Percentiles rank a stretch among this genome's conserved stretches.
Evolutionary conservation across 2,113 vertebrate species (phyloP).

Genomic region (Cromileptes altivelis): DNA sequence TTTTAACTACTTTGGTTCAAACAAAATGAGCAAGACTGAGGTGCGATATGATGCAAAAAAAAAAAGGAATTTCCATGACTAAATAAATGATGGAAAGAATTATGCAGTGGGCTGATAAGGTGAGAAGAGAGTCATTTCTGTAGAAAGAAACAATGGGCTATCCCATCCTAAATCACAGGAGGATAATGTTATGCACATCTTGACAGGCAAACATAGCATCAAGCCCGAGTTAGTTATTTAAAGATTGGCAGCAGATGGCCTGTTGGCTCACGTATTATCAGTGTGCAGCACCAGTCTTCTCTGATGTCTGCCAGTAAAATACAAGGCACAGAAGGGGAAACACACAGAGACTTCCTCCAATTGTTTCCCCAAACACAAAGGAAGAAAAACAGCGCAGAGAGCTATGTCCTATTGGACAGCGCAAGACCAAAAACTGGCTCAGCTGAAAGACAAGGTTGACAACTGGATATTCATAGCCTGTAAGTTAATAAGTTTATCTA

Average conservation of each 20-base stretch:
- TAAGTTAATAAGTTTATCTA: not conserved
- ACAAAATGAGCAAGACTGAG: not conserved
- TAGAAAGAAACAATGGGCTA: not conserved
- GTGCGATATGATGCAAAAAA: not conserved
- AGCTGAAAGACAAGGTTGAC: not conserved
- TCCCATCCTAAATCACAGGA: not conserved
- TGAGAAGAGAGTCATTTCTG: not conserved
- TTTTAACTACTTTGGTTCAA: not conserved
- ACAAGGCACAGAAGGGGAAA: not conserved
- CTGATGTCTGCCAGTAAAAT: not conserved
- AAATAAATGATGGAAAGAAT: not conserved
- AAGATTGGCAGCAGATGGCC: slow-evolving; percentile 23
- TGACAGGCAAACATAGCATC: not conserved
- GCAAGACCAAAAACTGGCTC: slow-evolving; percentile 4
- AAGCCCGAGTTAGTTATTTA: slow-evolving; percentile 10
- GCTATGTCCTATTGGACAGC: not conserved
- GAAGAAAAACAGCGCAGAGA: slow-evolving; percentile 17
- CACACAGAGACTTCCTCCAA: slow-evolving; percentile 40
- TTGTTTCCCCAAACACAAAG: slow-evolving; percentile 52
- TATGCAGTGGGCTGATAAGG: not conserved
- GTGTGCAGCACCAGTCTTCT: slow-evolving; percentile 14
- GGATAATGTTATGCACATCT: not conserved
- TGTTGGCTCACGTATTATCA: not conserved
- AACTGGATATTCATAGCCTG: not conserved
- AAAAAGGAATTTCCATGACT: not conserved